These are phyloP conservation scores for Agrochola lota DNA, from an alignment of 2,888 invertebrate species.

Conservation along the genomic window DNA sequence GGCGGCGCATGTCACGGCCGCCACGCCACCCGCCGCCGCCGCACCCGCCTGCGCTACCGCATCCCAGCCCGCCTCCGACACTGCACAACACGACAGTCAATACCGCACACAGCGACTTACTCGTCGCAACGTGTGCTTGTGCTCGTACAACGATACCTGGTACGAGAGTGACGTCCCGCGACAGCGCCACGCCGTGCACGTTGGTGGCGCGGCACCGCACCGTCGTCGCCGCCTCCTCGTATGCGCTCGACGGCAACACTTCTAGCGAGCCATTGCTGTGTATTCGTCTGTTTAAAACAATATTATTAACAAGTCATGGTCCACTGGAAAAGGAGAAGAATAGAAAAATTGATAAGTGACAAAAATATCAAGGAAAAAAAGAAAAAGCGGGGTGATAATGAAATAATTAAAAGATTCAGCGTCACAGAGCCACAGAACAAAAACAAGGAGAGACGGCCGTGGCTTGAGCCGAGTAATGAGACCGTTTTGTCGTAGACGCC, in stretches of 20 bases:
- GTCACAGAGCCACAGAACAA: slow-evolving; percentile 5
- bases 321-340: neutral
- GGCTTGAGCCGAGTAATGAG: slow-evolving; percentile 23
- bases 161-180: slow-evolving; percentile 93
- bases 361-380: slow-evolving; percentile 2
- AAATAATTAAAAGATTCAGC: slow-evolving; percentile 41
- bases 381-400: slow-evolving; percentile 16
- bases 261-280: slow-evolving; percentile 82
- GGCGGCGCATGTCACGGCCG: slow-evolving; percentile 75
- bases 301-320: neutral
- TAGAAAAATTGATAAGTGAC: neutral
- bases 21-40: slow-evolving; percentile 78
- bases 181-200: slow-evolving; percentile 93
- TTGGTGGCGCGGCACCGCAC: slow-evolving; percentile 94
- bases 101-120: neutral
- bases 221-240: slow-evolving; percentile 44
- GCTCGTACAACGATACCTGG: slow-evolving; percentile 90
- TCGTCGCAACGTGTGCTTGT: neutral
- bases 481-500: slow-evolving; percentile 7
- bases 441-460: slow-evolving; percentile 15
- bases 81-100: slow-evolving; percentile 61
- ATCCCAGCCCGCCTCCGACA: slow-evolving; percentile 76
- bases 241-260: slow-evolving; percentile 70
- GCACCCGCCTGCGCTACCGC: slow-evolving; percentile 67
- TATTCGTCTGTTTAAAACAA: slow-evolving; percentile 58